Base-by-base conservation (phyloP, 2,888 invertebrate species). In the Noctua fimbriata region DNA sequence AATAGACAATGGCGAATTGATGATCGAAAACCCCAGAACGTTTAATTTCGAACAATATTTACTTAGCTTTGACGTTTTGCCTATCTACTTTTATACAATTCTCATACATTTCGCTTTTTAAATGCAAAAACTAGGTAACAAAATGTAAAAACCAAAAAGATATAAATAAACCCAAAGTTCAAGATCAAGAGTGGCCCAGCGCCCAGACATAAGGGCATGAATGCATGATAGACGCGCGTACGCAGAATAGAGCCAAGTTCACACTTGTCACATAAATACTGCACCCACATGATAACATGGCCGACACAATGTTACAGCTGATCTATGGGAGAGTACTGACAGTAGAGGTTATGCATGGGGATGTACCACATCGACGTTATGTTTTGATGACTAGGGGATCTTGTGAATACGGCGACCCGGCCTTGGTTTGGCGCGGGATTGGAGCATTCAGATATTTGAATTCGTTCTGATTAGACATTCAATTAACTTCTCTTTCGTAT, bases 191-290 rank as follows among this genome's bases (percentile, higher is more conserved):
- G 24, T 60, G 44, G 28, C 55, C 52, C 52, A 28, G 3, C 69
- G 36, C 36, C 14, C 4, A 87, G 77, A 14, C 66, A 86, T 89
- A 88, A 82, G 87, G 87, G 86, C 85, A 47, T 36, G 5, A 36
- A 36, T 36, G 36, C 36, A 36, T 90, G 87, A 90, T 88, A 63
- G 79, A 90, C 89, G 86, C 76, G 44, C 60, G n/a, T 32, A 73
- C 65, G 73, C 73, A 80, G 80, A 87, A 87, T 79, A 73, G 83
- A 87, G 83, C 83, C 87, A 88, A 86, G 90, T 88, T 88, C 82
- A 83, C 76, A 67, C 67, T 81, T 86, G 90, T 89, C 86, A 78
- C 89, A 89, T 89, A 89, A 89, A 89, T 83, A 89, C 58, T 18
- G 69, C 58, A 79, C 89, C 81, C 89, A 88, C 72, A 85, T 85